phyloP scores from a whole-genome alignment of 2,113 vertebrate genomes.

The Tauraco erythrolophus region DNA sequence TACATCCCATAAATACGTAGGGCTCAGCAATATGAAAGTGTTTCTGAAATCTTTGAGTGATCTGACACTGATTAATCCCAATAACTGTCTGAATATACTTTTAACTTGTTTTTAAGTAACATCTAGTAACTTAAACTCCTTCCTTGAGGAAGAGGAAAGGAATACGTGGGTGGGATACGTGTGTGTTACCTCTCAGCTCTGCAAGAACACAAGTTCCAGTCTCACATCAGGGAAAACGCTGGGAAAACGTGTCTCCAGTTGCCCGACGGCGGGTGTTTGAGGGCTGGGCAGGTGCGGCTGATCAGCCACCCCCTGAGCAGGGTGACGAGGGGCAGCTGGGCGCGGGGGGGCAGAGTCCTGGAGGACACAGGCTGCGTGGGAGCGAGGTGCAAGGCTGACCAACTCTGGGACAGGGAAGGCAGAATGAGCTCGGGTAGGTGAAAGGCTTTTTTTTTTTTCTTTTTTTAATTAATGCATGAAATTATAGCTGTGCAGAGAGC shows the following conservation, averaged over 20 bases:
- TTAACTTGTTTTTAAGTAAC: not conserved
- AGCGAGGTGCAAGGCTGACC: fast-evolving
- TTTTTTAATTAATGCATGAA: not conserved
- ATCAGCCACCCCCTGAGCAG: not conserved
- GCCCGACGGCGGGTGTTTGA: fast-evolving
- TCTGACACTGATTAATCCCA: fast-evolving
- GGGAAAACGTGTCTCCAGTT: not conserved
- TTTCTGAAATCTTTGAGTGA: not conserved
- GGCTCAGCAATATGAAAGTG: fast-evolving
- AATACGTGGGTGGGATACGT: fast-evolving
- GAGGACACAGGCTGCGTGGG: fast-evolving
- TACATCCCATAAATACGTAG: fast-evolving
- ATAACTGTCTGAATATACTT: fast-evolving
- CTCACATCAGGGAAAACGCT: fast-evolving
- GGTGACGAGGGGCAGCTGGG: not conserved
- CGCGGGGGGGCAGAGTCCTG: fast-evolving
- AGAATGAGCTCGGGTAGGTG: not conserved
- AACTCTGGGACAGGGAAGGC: too few species aligned
- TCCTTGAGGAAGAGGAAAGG: not conserved
- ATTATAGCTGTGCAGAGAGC: not conserved
- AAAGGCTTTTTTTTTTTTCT: not conserved
- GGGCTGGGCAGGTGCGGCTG: not conserved
- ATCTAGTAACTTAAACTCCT: not conserved
- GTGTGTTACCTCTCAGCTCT: too few species aligned
- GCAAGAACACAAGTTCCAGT: not conserved